phyloP scores from a whole-genome alignment of 1,140 invertebrate genomes.

The Lordiphosa mommai region DNA sequence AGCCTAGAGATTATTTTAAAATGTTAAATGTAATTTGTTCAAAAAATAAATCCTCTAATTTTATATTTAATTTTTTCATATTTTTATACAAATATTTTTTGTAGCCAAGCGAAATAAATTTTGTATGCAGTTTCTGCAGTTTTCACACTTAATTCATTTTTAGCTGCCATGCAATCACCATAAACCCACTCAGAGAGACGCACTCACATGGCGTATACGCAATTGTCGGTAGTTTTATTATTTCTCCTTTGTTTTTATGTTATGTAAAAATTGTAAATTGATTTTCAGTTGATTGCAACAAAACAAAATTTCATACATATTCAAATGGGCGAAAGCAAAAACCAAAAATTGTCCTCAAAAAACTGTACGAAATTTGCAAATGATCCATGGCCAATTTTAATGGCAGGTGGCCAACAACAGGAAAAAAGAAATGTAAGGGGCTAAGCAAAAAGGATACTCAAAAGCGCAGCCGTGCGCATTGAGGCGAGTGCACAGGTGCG shows the following conservation, averaged over 20 bases:
- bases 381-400: slow-evolving; percentile 56
- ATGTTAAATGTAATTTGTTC: no score
- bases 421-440: background rate
- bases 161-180: background rate
- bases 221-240: slow-evolving; percentile 25
- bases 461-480: slow-evolving; percentile 72
- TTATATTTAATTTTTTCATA: no score
- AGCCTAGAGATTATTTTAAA: no score
- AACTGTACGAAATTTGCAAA: slow-evolving; percentile 50
- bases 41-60: no score
- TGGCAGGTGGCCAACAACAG: slow-evolving; percentile 29
- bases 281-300: slow-evolving; percentile 34
- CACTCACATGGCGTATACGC: slow-evolving; percentile 28
- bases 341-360: slow-evolving; percentile 7
- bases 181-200: background rate
- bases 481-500: slow-evolving; percentile 66
- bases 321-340: slow-evolving; percentile 22
- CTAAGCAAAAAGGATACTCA: slow-evolving; percentile 12
- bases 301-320: slow-evolving; percentile 50
- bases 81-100: no score
- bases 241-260: background rate
- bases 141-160: slow-evolving; percentile 29
- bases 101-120: slow-evolving; percentile 3
- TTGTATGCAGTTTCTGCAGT: slow-evolving; percentile 24
- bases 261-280: slow-evolving; percentile 36